Evolutionary conservation across 1,140 invertebrate species (phyloP), one percentile per base, ranked within the genome.

Genomic region (Camponotus vicinus): DNA sequence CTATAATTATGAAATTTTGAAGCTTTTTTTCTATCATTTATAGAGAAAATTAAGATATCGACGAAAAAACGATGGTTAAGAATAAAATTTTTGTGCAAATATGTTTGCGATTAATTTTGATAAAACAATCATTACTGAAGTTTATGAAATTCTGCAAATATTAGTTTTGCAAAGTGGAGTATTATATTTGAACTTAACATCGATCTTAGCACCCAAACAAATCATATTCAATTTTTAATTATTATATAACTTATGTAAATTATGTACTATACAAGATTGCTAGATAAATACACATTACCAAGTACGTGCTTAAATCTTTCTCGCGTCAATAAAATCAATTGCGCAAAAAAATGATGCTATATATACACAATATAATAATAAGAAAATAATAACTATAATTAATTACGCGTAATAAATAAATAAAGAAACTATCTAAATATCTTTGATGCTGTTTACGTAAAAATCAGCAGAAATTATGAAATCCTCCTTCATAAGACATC

Each of bases 71-170:
- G 27, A 1, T n/a, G 5, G 37, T 4, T 45, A 42, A 34, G 15
- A n/a, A 27, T 18, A 18, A 0, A 45, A 32, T 7, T 73, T 75
- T 37, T 0, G 21, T 37, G 18, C 21, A 21, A 21, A 21, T 70
- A 55, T n/a, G 27, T 71, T 34, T 59, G 1, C 18, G 21, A 15
- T 27, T 1, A 59, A 13, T 61, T 82, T 45, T 37, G 6, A 59
- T 70, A 37, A 13, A 57, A 5, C 34, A 32, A 42, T 42, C 2
- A 55, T n/a, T 15, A 45, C 40, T 83, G 18, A 37, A 45, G n/a
- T 79, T 83, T 75, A 70, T 40, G 40, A 83, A 1, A 49, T 83
- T 63, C 27, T 9, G 5, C 27, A 21, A 40, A 11, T 13, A 49
- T 15, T 13, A 13, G 3, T 49, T 49, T 49, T 49, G 45, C 70